Evolutionary conservation across 2,797 vertebrate species (phyloP), one percentile per base, ranked within the genome.

Genomic region (Protonibea diacanthus): DNA sequence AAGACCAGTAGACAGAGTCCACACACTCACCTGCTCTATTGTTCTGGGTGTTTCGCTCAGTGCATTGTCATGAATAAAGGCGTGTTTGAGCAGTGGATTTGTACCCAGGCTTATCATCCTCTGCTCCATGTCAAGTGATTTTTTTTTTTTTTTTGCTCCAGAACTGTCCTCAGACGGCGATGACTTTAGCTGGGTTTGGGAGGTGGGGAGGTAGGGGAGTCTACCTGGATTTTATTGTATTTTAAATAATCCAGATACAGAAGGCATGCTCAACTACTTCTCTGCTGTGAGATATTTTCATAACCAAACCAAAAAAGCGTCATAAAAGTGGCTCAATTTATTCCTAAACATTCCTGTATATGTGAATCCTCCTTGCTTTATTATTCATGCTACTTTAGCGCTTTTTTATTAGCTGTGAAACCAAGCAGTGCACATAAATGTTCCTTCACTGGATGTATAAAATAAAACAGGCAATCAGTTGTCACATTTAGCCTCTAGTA

Each of bases 401-500:
- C 61, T 60, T 82, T 78, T 83, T 88, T 70, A 82, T 88, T 82
- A 82, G 84, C 81, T 68, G 84, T 18, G 11, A 81, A 86, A 87
- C 82, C 76, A 80, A 62, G 83, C 84, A 74, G 75, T 73, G 78
- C 70, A 49, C 76, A 83, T 80, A 77, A 82, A 83, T 74, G 66
- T 82, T 85, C 78, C 82, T 78, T 74, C 64, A 23, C 80, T 85
- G 66, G 76, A 91, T 87, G 91, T 84, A 92, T 90, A 88, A 93
- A 91, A 84, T 78, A 72, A 80, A 91, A 93, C 80, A n/a, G n/a
- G n/a, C 88, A 82, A 88, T 84, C 79, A 86, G 86, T 91, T 93
- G 93, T 93, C 92, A 93, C 82, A 86, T 93, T 90, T 91, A 86
- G 87, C 91, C 88, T 88, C 81, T 83, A 82, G 88, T 86, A 93